phyloP scores from a whole-genome alignment of 2,113 vertebrate species.

The Thunnus thynnus region DNA sequence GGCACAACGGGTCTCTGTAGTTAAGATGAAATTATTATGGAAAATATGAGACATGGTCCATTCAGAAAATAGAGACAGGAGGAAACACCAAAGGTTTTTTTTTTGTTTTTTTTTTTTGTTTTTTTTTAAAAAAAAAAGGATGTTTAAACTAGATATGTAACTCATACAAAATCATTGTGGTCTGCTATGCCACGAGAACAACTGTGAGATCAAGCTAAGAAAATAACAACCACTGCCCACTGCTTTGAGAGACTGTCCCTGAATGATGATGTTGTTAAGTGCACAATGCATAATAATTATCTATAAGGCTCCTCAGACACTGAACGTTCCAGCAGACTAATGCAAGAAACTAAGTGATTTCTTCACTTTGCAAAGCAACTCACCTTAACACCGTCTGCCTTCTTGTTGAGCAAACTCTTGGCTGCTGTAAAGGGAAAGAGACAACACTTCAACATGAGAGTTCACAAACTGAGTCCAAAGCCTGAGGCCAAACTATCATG shows the following conservation, averaged over 20 bases:
- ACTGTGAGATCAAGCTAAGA: slow-evolving; percentile 16
- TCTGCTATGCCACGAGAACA: slow-evolving; percentile 19
- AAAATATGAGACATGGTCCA: slow-evolving; percentile 11
- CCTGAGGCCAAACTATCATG: slow-evolving; percentile 73
- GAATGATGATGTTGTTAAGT: slow-evolving; percentile 66
- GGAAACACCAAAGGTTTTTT: slow-evolving; percentile 4
- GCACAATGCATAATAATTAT: slow-evolving; percentile 65
- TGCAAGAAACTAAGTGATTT: slow-evolving; percentile 56
- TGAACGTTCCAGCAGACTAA: slow-evolving; percentile 56
- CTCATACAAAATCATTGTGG: not conserved
- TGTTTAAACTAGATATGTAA: slow-evolving; percentile 1
- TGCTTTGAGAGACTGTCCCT: slow-evolving; percentile 66
- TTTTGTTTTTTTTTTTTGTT: not conserved
- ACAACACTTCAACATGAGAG: slow-evolving; percentile 39
- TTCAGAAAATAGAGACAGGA: slow-evolving; percentile 29
- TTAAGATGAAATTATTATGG: slow-evolving; percentile 17
- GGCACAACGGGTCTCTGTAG: slow-evolving; percentile 24
- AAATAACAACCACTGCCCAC: slow-evolving; percentile 29
- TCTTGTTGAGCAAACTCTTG: slow-evolving; percentile 96
- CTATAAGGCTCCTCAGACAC: slow-evolving; percentile 45
- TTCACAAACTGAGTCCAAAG: slow-evolving; percentile 18
- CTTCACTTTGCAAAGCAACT: slow-evolving; percentile 64
- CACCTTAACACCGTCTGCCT: slow-evolving; percentile 95
- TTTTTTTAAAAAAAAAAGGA: slow-evolving; percentile 5
- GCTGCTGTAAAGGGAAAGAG: slow-evolving; percentile 88